Percentiles rank a stretch among this genome's conserved stretches.
Conservation (phyloP, 2,888 invertebrate genomes). For the Trypoxylon attenuatum region DNA sequence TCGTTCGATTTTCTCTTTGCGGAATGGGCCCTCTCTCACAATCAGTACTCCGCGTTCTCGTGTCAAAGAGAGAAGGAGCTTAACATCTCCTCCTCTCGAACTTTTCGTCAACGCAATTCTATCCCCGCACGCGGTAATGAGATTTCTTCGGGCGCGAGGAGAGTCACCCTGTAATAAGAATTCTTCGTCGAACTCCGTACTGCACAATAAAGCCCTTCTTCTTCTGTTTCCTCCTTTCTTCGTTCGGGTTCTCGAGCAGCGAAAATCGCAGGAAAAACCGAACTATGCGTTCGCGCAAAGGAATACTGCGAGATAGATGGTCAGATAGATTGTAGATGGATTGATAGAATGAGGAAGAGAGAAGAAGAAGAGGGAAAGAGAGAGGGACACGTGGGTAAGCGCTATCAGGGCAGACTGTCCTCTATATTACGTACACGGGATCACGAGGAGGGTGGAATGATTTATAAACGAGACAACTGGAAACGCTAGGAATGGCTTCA, state of each 20-base stretch:
- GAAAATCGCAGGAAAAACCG: slow-evolving; percentile 2
- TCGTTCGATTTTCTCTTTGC: slow-evolving; percentile 56
- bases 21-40: too few species aligned
- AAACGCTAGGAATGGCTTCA: slow-evolving; percentile 46
- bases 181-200: slow-evolving; percentile 64
- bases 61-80: slow-evolving; percentile 28
- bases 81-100: slow-evolving; percentile 56
- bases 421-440: slow-evolving; percentile 39
- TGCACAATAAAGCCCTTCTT: slow-evolving; percentile 61
- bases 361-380: background rate
- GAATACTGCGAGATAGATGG: background rate
- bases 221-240: slow-evolving; percentile 20
- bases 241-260: slow-evolving; percentile 4
- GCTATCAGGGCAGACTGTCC: slow-evolving; percentile 38
- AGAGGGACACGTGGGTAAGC: slow-evolving; percentile 10
- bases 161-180: slow-evolving; percentile 66
- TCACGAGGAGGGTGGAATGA: slow-evolving; percentile 39
- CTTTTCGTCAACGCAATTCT: slow-evolving; percentile 63
- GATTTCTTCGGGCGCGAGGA: slow-evolving; percentile 62
- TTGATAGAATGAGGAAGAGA: background rate
- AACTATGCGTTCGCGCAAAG: too few species aligned
- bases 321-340: slow-evolving; percentile 3
- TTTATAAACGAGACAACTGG: slow-evolving; percentile 52
- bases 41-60: slow-evolving; percentile 29
- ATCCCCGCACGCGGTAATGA: slow-evolving; percentile 63